Base-by-base conservation (phyloP, 2,888 invertebrate species). In the Nemoura dubitans region DNA sequence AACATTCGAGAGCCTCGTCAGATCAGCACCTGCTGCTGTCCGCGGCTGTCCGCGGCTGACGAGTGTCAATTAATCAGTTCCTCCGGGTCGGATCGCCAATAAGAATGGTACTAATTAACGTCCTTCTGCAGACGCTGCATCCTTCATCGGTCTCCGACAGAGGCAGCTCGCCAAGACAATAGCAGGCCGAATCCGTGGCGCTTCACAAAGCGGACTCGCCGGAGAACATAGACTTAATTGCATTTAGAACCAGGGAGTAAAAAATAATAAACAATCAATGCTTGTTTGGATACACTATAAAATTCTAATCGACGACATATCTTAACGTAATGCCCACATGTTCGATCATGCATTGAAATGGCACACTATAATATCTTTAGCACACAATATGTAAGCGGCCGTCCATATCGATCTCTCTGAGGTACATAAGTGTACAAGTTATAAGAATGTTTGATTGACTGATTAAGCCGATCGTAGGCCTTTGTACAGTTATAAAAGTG, bases 401-500 rank as follows among this genome's bases (percentile, higher is more conserved):
- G 6, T 21, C 14, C 36, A 36, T 36, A 6, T 36, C 10, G 36
- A 3, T 21, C 59, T 59, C 59, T 59, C 14, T 21, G 21, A 1
- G 59, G 16, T 59, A 14, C 59, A 59, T 59, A 59, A 3, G 36
- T 59, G 21, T 59, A 59, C 59, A 59, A 59, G 59, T 59, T 59
- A 59, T 59, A 59, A 59, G 59, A 59, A 59, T 59, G 59, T 59
- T 7, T 59, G 59, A 59, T 59, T 59, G 59, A 59, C 59, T 59
- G 59, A 59, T 59, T 59, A 59, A 59, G 21, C 59, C 59, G 21
- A 10, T 21, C 21, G 21, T 59, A 59, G 59, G 59, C 59, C 21
- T 59, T 59, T 59, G 59, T 59, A 59, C 59, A 59, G 59, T 59
- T 59, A 59, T 59, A 59, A 59, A 59, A 59, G 59, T 59, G 59